These are phyloP conservation scores for Zaprionus capensis DNA, from an alignment of 1,140 invertebrate species.

Conservation along the genomic window DNA sequence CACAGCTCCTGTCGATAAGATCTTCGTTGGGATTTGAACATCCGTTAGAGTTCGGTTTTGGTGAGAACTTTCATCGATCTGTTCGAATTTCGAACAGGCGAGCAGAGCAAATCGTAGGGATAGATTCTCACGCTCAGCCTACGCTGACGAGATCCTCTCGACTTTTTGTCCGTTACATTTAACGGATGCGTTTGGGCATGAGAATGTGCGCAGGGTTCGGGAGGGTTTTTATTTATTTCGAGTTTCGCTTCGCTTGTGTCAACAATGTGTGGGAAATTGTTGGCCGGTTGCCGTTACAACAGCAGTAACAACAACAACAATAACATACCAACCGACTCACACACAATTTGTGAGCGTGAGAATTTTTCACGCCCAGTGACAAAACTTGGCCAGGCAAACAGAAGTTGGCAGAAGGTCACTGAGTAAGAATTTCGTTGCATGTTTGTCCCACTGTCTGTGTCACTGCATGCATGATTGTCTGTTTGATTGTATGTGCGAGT, in stretches of 20 bases:
- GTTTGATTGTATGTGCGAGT: neutral
- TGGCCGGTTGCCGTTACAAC: constrained; percentile 63
- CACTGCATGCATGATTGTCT: neutral
- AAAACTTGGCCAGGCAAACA: constrained; percentile 51
- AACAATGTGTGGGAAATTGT: constrained; percentile 58
- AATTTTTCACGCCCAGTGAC: constrained; percentile 53
- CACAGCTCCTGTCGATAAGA: constrained; percentile 51
- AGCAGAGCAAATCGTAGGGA: constrained; percentile 36
- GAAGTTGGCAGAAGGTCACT: constrained; percentile 30
- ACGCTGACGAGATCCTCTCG: constrained; percentile 31
- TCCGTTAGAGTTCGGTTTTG: constrained; percentile 35
- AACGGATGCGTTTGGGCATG: constrained; percentile 52
- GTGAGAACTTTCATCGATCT: constrained; percentile 58
- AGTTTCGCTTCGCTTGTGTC: constrained; percentile 57
- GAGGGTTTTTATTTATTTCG: constrained; percentile 13
- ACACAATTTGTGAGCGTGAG: constrained; percentile 53
- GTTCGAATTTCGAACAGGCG: constrained; percentile 50
- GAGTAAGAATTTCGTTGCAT: neutral
- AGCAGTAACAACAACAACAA: constrained; percentile 48
- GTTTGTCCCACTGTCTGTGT: neutral
- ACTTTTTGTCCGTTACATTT: constrained; percentile 51
- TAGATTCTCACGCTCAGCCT: constrained; percentile 34
- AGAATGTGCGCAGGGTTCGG: constrained; percentile 41
- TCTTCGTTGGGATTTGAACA: constrained; percentile 44
- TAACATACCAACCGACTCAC: constrained; percentile 32